Percentiles rank a stretch among this genome's conserved stretches.
These are phyloP conservation scores for Artemia sp. DNA, from an alignment of 2,888 invertebrate genomes.

Conservation along the genomic window DNA sequence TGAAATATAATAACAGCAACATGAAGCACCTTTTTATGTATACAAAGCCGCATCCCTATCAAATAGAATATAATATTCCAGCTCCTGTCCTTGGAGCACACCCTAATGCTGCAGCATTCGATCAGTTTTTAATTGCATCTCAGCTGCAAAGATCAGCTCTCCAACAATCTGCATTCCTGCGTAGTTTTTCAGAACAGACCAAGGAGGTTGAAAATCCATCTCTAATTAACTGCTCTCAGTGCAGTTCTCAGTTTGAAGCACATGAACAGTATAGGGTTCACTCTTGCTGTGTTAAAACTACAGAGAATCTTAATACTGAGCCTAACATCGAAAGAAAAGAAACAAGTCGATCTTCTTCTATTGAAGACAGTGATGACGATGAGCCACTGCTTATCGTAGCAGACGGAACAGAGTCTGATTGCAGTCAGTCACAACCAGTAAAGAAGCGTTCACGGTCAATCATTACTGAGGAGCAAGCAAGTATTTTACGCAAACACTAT, in stretches of 20 bases:
- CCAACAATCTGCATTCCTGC: constrained; percentile 10
- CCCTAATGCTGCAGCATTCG: constrained; percentile 11
- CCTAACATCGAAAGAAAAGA: too few relatives aligned
- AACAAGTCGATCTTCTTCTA: background rate
- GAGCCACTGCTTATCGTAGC: constrained; percentile 2
- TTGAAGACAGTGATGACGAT: background rate
- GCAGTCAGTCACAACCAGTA: background rate
- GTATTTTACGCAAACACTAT: constrained; percentile 73
- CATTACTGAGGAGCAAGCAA: constrained; percentile 82
- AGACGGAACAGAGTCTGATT: constrained; percentile 12
- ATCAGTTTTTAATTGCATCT: constrained; percentile 22
- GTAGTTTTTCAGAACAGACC: background rate
- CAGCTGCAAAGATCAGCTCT: constrained; percentile 19
- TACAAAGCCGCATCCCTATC: background rate
- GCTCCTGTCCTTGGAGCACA: background rate
- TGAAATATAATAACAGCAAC: background rate
- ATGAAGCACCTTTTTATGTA: constrained; percentile 12
- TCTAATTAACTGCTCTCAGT: too few relatives aligned
- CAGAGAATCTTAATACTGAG: too few relatives aligned
- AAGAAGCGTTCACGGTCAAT: constrained; percentile 62
- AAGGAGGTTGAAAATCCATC: background rate
- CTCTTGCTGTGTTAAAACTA: too few relatives aligned
- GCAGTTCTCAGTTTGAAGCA: too few relatives aligned
- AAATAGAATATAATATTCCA: constrained; percentile 4
- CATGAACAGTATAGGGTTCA: too few relatives aligned